These are phyloP conservation scores for crab-eating macaque (Macaca fascicularis) DNA, from an alignment of 2,113 vertebrate genomes.

Conservation along the genomic window T2T-MFA8v1.1 NC_088376.1:8226001-8226500, in stretches of 20 bases:
- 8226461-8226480: neutral
- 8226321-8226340: neutral
- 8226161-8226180: neutral
- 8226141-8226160: neutral
- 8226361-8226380: neutral
- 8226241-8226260: neutral
- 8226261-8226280: neutral
- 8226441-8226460: neutral
- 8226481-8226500: neutral
- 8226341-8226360: neutral
- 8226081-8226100: neutral
- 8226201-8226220: neutral
- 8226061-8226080: neutral
- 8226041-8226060: neutral
- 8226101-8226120: neutral
- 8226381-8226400: neutral
- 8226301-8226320: neutral
- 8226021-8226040: neutral
- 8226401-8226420: neutral
- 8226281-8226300: neutral
- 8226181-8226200: neutral
- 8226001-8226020: neutral
- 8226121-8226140: neutral
- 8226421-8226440: neutral
- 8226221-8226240: neutral